Base-by-base conservation (phyloP, 1,140 invertebrate species). In the Papilio glaucus region DNA sequence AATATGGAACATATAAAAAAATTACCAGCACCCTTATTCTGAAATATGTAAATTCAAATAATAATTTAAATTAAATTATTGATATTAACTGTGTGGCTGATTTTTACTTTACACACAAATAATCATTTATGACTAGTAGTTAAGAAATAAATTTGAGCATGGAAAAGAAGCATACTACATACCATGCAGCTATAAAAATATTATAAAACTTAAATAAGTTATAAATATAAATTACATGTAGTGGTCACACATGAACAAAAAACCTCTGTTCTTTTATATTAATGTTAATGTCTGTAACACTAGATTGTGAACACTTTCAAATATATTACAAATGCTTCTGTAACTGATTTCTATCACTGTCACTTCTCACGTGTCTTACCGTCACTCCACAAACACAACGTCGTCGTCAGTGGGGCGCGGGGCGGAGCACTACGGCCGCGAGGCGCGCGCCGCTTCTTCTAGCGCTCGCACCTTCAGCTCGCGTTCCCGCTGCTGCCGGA, bases 381-480 rank as follows among this genome's bases (percentile, higher is more conserved):
- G 77, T 82, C 79, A 85, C 81, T 87, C 84, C 74, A 86, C 81
- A 49, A 87, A 74, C 73, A 87, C 80, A 63, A 86, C 81, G 76
- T 75, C 81, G 68, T 80, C 73, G 80, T 80, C 79, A 74, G 75
- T 73, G 75, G 77, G 77, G 77, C 77, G 77, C 72, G 77, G 77
- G 73, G 83, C 81, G 81, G 79, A 41, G 78, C 81, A 83, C 84
- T 95, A 96, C 85, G 95, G 95, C 74, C 96, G 94, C 80, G 95
- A 95, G 80, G 96, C 96, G 87, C 96, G 94, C 73, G 96, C 96
- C 71, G 97, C 97, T 94, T 97, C 97, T 93, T 97, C 97, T 78
- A 97, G 93, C 72, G 96, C 96, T 83, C 97, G 95, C 85, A 97
- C 96, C 94, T 97, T 97, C 79, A 97, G 94, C 93, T 97, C 97